Evolutionary conservation across 2,888 invertebrate species (phyloP).

Genomic region (Latrodectus elegans): DNA sequence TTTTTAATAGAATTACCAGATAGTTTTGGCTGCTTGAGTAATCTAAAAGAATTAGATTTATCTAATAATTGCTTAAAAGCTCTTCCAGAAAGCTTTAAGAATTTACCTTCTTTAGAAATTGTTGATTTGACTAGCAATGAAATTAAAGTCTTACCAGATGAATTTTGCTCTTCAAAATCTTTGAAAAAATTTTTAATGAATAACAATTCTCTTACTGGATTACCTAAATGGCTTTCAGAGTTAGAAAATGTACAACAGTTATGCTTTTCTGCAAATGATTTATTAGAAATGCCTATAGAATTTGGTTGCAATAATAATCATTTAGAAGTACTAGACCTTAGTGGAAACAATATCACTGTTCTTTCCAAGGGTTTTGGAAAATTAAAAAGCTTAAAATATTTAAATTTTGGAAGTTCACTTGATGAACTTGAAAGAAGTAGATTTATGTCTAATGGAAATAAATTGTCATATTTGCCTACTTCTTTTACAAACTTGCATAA

Average conservation of each 20-base stretch:
- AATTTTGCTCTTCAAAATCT: conserved; percentile 16
- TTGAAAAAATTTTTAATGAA: conserved; percentile 33
- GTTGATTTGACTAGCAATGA: conserved; percentile 53
- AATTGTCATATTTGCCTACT: conserved; percentile 22
- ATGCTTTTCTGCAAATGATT: conserved; percentile 28
- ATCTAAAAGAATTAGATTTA: conserved; percentile 80
- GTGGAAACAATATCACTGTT: conserved; percentile 53
- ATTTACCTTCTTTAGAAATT: conserved; percentile 35
- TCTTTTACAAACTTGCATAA: conserved; percentile 40
- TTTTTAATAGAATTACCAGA: conserved; percentile 81
- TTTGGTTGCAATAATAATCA: conserved; percentile 27
- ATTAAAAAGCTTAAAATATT: conserved; percentile 14
- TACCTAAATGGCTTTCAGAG: conserved; percentile 61
- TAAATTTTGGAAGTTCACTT: conserved; percentile 53
- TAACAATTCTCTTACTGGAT: conserved; percentile 23
- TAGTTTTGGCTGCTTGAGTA: conserved; percentile 80
- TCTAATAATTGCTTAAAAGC: conserved; percentile 74
- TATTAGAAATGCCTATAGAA: conserved; percentile 26
- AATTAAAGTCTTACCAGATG: conserved; percentile 22
- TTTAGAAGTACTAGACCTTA: conserved; percentile 50
- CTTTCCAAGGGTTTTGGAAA: conserved; percentile 53
- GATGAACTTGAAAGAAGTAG: conserved; percentile 39
- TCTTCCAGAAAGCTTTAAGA: conserved; percentile 71
- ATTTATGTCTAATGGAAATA: conserved; percentile 45
- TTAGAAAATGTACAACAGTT: conserved; percentile 35